Evolutionary conservation across 2,113 vertebrate species (phyloP), one percentile per base, ranked within the genome.

Genomic region (Oreochromis spilurus): DNA sequence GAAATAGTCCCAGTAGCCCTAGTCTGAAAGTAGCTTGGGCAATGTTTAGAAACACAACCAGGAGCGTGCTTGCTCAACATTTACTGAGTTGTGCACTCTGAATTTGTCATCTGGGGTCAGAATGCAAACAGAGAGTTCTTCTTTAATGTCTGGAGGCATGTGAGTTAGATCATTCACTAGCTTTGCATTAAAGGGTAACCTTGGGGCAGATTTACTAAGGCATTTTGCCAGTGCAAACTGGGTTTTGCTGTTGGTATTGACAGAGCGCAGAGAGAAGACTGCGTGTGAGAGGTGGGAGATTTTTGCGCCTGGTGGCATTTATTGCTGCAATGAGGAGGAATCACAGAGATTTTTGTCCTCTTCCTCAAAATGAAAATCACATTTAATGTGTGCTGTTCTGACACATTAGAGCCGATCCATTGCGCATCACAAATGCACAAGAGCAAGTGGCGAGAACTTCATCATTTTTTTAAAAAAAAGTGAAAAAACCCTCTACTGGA

Each of bases 151-250:
- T 43, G 19, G 67, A 72, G 40, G 67, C 6, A 77, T n/a, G n/a
- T 50, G 72, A 50, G 26, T 77, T 77, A 52, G 45, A 50, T 77
- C 10, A 52, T 4, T 77, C 16, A n/a, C 26, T 31, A n/a, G 31
- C 26, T 52, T 31, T 50, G 24, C 24, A 50, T 2, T 48, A 48
- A 12, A 75, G 60, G 2, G 17, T 65, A 65, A 65, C 0, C 6
- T 0, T 38, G 34, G 34, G 0, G 60, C 19, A 67, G 19, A 67
- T 67, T 0, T 40, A 67, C 0, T 21, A 21, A 21, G 6, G 36
- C 62, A 14, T 40, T 67, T 38, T 67, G 19, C 62, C 11, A 67
- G 62, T 40, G 13, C 36, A 21, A 14, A 14, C 34, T 5, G 36
- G 7, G 34, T 67, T 67, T 40, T 67, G 62, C 36, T 40, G 62